A percentile compares a stretch with the other conserved stretches of the same genome.
Evolutionary conservation across 1,140 invertebrate species (phyloP).

Genomic region (Drosophila kepulauana): DNA sequence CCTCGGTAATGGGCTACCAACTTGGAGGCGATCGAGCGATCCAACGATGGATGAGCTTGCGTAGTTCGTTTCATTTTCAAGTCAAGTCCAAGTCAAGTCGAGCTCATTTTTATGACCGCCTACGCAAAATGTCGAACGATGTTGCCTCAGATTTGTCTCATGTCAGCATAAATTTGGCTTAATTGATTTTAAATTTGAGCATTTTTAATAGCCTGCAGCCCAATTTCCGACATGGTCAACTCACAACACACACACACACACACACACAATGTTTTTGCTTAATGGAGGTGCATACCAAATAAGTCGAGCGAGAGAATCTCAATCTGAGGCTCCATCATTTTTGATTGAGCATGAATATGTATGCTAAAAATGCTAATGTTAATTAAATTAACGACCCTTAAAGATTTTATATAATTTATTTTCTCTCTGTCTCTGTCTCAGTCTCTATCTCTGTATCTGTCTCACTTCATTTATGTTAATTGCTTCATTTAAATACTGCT

Average conservation of each 20-base stretch:
- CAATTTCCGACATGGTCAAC: slow-evolving; percentile 59
- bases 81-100: slow-evolving; percentile 5
- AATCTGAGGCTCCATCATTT: slow-evolving; percentile 35
- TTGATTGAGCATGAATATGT: slow-evolving; percentile 78
- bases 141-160: slow-evolving; percentile 72
- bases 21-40: slow-evolving; percentile 2
- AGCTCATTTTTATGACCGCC: slow-evolving; percentile 64
- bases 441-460: slow-evolving; percentile 6
- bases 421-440: background rate
- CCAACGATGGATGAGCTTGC: background rate
- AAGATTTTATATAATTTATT: slow-evolving; percentile 66
- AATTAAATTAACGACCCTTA: slow-evolving; percentile 74
- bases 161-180: slow-evolving; percentile 81
- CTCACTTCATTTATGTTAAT: slow-evolving; percentile 41
- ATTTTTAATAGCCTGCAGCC: slow-evolving; percentile 70
- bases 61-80: slow-evolving; percentile 49
- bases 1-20: slow-evolving; percentile 64
- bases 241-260: slow-evolving; percentile 41
- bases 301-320: slow-evolving; percentile 22
- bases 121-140: slow-evolving; percentile 55
- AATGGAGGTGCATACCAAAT: slow-evolving; percentile 70
- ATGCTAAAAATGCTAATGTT: slow-evolving; percentile 67
- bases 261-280: slow-evolving; percentile 50
- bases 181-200: slow-evolving; percentile 80
- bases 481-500: slow-evolving; percentile 29